Percentiles rank a stretch among this genome's conserved stretches.
phyloP scores from a whole-genome alignment of 2,888 invertebrate species.

The Troglohyphantes excavatus region DNA sequence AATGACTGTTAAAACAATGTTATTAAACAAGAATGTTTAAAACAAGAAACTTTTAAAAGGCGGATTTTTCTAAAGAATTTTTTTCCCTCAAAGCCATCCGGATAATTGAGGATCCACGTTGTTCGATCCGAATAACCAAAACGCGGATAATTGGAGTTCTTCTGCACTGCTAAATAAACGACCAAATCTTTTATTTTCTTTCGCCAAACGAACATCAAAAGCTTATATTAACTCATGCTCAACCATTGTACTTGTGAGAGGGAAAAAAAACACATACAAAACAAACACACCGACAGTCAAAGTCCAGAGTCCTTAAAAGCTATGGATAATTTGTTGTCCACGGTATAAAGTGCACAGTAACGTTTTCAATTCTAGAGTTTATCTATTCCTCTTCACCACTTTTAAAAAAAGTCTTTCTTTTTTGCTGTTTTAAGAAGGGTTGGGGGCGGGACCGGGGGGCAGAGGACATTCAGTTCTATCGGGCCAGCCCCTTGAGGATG shows the following conservation, averaged over 20 bases:
- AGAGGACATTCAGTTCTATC: slow-evolving; percentile 37
- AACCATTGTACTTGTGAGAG: slow-evolving; percentile 9
- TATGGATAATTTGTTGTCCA: slow-evolving; percentile 27
- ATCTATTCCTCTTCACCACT: slow-evolving; percentile 27
- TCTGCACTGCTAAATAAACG: too few relatives aligned
- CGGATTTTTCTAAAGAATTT: too few relatives aligned
- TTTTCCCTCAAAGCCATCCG: too few relatives aligned
- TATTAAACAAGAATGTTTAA: too few relatives aligned
- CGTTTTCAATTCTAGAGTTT: slow-evolving; percentile 24
- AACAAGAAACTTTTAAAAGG: too few relatives aligned
- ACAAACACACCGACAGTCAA: slow-evolving; percentile 13
- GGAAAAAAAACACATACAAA: slow-evolving; percentile 8
- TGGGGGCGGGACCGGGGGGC: neutral
- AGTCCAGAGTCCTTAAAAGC: slow-evolving; percentile 8
- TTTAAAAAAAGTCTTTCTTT: slow-evolving; percentile 21
- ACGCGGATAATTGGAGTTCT: too few relatives aligned
- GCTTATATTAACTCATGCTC: slow-evolving; percentile 18
- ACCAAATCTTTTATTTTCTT: too few relatives aligned
- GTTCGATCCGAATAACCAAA: too few relatives aligned
- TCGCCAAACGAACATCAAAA: too few relatives aligned
- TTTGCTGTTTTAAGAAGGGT: neutral
- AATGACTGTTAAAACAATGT: too few relatives aligned
- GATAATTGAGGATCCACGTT: too few relatives aligned
- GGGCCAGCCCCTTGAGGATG: slow-evolving; percentile 14
- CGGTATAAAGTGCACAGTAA: slow-evolving; percentile 69